phyloP scores from a whole-genome alignment of 2,888 invertebrate species.

The Chouioia cunea region DNA sequence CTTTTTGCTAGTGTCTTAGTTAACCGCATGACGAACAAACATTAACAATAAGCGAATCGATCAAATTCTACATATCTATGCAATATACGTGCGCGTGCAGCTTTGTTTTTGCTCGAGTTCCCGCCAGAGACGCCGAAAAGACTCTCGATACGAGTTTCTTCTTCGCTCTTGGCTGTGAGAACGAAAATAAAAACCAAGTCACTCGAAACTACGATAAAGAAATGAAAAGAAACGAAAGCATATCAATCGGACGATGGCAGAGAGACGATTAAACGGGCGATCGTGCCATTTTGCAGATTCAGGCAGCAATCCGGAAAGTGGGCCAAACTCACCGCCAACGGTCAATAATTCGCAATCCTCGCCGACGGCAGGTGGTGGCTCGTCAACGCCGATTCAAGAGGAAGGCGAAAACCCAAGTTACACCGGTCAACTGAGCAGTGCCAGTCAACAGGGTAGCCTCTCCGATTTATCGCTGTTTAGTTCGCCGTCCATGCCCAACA shows the following conservation, averaged over 20 bases:
- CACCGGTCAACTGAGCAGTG: slow-evolving; percentile 71
- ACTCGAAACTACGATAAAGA: too few relatives aligned
- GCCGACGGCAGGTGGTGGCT: slow-evolving; percentile 73
- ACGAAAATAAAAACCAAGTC: too few relatives aligned
- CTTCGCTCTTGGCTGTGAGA: too few relatives aligned
- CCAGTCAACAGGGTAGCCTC: slow-evolving; percentile 77
- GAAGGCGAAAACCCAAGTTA: slow-evolving; percentile 80
- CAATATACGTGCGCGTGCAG: slow-evolving; percentile 42
- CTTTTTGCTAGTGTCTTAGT: slow-evolving; percentile 60
- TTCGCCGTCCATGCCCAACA: slow-evolving; percentile 97
- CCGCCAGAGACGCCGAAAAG: slow-evolving; percentile 3
- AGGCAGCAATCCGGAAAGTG: slow-evolving; percentile 79
- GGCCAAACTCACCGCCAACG: slow-evolving; percentile 82
- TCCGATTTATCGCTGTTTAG: slow-evolving; percentile 87
- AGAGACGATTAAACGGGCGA: too few relatives aligned
- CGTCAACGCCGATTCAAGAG: slow-evolving; percentile 82
- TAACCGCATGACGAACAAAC: slow-evolving; percentile 62
- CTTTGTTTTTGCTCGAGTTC: slow-evolving; percentile 43
- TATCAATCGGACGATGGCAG: too few relatives aligned
- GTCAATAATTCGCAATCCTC: slow-evolving; percentile 72
- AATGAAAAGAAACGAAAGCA: too few relatives aligned
- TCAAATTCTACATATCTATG: not conserved
- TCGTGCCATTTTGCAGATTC: slow-evolving; percentile 67
- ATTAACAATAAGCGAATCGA: slow-evolving; percentile 50
- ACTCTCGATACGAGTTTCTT: too few relatives aligned